Base-by-base conservation (phyloP, 1,140 invertebrate species). In the Magallana angulata region DNA sequence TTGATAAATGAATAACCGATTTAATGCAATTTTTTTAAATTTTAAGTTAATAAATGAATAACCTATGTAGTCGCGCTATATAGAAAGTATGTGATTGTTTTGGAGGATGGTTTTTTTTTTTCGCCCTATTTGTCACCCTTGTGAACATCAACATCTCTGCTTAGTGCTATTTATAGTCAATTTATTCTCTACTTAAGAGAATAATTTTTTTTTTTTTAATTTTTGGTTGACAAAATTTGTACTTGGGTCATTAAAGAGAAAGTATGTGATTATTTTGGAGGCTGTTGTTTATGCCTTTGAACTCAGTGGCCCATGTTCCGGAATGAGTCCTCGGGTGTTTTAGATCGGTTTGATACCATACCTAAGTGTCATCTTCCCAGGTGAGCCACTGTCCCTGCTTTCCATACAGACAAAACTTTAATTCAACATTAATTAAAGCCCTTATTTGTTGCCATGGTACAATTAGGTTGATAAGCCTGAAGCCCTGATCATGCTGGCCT, bases 381-480 rank as follows among this genome's bases (percentile, higher is more conserved):
- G 60, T 64, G 60, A 16, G 18, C 60, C 24, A 76, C 36, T 8
- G 68, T 30, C 24, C 24, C 24, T 76, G 68, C 68, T 76, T 12
- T 76, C 36, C 36, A 76, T 24, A 76, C 64, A 71, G 64, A 71
- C 64, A 71, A 71, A 71, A 18, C 64, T 71, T 48, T 71, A 71
- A 71, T 76, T 76, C 68, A 30, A 12, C 30, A 24, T 76, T 76
- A 76, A 76, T 76, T 76, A 76, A 76, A 76, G 24, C 24, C 68
- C 68, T 76, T 30, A 76, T 76, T 76, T 76, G 68, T 76, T 76
- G 24, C 68, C 68, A 76, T 76, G 68, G 68, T 76, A 30, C 68
- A 76, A 76, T 76, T 76, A 76, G 36, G 68, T 76, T 76, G 68
- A 76, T 76, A 76, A 76, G 68, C 68, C 68, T 76, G 68, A 76